A percentile compares a stretch with the other conserved stretches of the same genome.
Conservation (phyloP, 2,888 invertebrate genomes). For the Elmis aenea region DNA sequence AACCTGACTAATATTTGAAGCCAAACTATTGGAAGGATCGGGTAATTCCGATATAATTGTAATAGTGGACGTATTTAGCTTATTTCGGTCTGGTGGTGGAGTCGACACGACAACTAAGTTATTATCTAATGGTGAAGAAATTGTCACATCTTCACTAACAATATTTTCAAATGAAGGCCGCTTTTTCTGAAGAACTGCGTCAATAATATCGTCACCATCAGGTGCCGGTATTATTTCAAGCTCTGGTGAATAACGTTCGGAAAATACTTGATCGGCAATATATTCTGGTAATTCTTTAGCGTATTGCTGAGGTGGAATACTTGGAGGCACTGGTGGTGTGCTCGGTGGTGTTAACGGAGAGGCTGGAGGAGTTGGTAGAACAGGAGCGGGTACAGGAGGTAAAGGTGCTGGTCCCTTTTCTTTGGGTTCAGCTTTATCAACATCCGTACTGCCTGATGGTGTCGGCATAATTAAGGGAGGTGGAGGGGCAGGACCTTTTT, state of each 20-base stretch:
- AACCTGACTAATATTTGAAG: constrained; percentile 69
- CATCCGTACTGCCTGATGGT: constrained; percentile 36
- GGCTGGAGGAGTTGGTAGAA: constrained; percentile 42
- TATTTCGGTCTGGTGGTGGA: constrained; percentile 37
- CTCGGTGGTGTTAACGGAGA: constrained; percentile 42
- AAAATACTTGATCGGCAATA: background rate
- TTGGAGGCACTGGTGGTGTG: constrained; percentile 34
- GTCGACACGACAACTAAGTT: constrained; percentile 40
- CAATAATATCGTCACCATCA: background rate
- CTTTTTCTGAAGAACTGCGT: background rate
- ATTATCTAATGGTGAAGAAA: constrained; percentile 25
- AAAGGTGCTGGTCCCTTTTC: constrained; percentile 38
- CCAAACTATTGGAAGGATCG: constrained; percentile 67
- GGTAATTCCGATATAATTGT: constrained; percentile 52
- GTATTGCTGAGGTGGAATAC: constrained; percentile 14
- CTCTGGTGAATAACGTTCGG: too few species aligned
- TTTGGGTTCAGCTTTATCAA: constrained; percentile 48
- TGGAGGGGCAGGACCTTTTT: constrained; percentile 77
- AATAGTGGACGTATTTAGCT: constrained; percentile 50
- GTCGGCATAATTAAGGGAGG: constrained; percentile 46
- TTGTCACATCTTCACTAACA: constrained; percentile 32
- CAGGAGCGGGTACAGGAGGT: constrained; percentile 27
- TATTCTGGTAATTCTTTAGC: background rate
- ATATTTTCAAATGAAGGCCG: constrained; percentile 18
- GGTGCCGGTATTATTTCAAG: background rate